Evolutionary conservation across 1,140 invertebrate genomes (phyloP).

Genomic region (Ceratitis capitata): DNA sequence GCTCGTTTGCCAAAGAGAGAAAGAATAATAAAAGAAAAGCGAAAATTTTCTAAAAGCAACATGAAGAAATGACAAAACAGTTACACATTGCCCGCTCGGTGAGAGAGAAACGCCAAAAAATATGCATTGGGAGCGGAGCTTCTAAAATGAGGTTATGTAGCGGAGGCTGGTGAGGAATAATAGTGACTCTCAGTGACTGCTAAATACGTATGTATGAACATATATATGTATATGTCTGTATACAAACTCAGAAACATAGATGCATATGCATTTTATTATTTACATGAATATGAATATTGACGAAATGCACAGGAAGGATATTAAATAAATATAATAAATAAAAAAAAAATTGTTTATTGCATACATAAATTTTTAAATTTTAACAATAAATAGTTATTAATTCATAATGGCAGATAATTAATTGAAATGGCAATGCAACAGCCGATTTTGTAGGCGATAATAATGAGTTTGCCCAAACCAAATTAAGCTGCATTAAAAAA

Average conservation of each 20-base stretch:
- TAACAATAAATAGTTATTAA: slow-evolving; percentile 32
- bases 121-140: background rate
- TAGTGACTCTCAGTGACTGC: too few species aligned
- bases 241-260: too few species aligned
- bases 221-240: too few species aligned
- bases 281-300: too few species aligned
- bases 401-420: background rate
- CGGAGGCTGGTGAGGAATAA: too few species aligned
- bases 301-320: background rate
- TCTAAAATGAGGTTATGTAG: background rate
- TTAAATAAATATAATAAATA: background rate
- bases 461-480: slow-evolving; percentile 1
- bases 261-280: background rate
- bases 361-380: slow-evolving; percentile 32
- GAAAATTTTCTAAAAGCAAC: background rate
- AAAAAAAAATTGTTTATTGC: background rate
- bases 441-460: background rate
- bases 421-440: background rate
- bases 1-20: background rate
- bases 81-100: too few species aligned
- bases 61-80: too few species aligned
- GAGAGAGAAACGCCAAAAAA: background rate
- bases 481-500: too few species aligned
- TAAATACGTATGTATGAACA: too few species aligned
- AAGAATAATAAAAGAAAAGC: background rate